phyloP scores from a whole-genome alignment of 2,113 vertebrate species.

The Oncorhynchus gorbuscha region DNA sequence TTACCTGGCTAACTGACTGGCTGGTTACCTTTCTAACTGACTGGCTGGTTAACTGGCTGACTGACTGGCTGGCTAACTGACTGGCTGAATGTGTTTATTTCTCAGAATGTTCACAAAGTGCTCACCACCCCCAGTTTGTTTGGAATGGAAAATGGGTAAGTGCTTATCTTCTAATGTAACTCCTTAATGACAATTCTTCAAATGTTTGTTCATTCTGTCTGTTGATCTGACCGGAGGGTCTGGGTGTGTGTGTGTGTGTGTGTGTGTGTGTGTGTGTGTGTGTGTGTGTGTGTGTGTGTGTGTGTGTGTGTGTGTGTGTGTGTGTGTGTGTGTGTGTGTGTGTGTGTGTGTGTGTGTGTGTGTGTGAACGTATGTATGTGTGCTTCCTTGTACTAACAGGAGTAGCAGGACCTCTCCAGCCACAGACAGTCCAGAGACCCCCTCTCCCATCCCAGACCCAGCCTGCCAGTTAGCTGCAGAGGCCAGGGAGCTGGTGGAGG shows the following conservation, averaged over 20 bases:
- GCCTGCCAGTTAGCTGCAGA: conserved; percentile 69
- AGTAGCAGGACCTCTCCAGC: conserved; percentile 46
- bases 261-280: too few species aligned
- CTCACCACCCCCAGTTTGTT: conserved; percentile 72
- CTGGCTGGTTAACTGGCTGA: background rate
- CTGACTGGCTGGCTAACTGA: background rate
- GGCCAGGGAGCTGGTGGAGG: conserved; percentile 72
- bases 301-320: too few species aligned
- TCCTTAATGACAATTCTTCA: too few species aligned
- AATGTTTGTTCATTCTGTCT: too few species aligned
- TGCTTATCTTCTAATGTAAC: background rate
- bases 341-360: too few species aligned
- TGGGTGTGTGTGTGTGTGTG: too few species aligned
- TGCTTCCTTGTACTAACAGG: conserved; percentile 19
- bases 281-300: too few species aligned
- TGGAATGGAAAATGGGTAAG: conserved; percentile 76
- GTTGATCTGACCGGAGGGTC: background rate
- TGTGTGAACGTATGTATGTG: background rate
- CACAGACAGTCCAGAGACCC: conserved; percentile 54
- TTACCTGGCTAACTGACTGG: too few species aligned
- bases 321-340: too few species aligned
- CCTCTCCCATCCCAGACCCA: conserved; percentile 56
- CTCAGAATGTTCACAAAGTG: conserved; percentile 85
- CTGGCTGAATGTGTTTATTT: background rate
- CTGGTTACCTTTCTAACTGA: background rate